Evolutionary conservation across 2,113 vertebrate genomes (phyloP).

Genomic region (Lipophrys pholis): DNA sequence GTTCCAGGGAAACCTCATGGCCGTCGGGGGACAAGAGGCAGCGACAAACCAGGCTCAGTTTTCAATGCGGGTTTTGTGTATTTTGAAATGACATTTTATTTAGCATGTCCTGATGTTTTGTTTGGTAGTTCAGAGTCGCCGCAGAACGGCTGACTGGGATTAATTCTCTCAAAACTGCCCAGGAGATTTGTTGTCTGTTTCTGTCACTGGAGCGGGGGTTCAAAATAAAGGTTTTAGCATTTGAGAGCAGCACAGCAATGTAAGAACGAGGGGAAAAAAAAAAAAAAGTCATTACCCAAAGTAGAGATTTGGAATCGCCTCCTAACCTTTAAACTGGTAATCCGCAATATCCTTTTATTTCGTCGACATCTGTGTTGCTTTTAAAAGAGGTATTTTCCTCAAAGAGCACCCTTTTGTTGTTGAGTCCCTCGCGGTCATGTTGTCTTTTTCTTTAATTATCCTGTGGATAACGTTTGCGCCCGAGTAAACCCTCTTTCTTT

Average conservation of each 20-base stretch:
- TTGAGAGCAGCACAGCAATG: not conserved
- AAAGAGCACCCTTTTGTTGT: not conserved
- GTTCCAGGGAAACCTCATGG: not conserved
- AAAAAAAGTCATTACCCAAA: slow-evolving; percentile 24
- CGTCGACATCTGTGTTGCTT: slow-evolving; percentile 45
- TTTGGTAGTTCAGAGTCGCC: no score
- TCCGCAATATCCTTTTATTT: slow-evolving; percentile 63
- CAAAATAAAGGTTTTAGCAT: not conserved
- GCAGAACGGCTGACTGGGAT: not conserved
- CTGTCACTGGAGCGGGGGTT: not conserved
- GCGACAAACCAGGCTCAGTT: no score
- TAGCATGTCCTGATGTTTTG: no score
- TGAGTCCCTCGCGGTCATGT: not conserved
- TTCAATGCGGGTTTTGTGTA: no score
- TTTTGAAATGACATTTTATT: no score
- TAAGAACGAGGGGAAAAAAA: not conserved
- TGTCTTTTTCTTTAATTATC: not conserved
- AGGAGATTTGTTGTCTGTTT: not conserved
- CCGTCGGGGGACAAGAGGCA: no score
- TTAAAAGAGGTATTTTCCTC: slow-evolving; percentile 15
- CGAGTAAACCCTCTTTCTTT: not conserved
- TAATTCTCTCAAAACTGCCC: slow-evolving; percentile 6
- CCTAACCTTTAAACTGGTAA: slow-evolving; percentile 43
- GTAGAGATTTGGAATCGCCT: slow-evolving; percentile 48
- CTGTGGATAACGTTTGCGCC: not conserved